A percentile compares a stretch with the other conserved stretches of the same genome.
These are phyloP conservation scores for Aramus guarauna DNA, from an alignment of 2,113 vertebrate genomes.

Conservation along the genomic window DNA sequence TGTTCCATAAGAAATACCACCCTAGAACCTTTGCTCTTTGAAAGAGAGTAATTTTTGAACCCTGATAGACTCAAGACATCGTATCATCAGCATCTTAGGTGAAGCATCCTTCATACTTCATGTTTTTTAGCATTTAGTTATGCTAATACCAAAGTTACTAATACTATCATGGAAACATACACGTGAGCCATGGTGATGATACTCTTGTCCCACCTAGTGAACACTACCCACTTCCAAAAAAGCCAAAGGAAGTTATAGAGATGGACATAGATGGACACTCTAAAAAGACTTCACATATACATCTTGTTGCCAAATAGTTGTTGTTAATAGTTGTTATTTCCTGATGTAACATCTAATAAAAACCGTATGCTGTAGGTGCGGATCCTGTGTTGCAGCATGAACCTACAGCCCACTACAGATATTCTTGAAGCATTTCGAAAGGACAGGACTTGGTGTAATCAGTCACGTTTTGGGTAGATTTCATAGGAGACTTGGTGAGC, in stretches of 20 bases:
- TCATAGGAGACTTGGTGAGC: not conserved
- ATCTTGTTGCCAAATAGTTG: not conserved
- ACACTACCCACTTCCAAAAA: not conserved
- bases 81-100: not conserved
- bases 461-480: not conserved
- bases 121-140: not conserved
- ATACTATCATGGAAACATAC: not conserved
- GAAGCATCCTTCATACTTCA: not conserved
- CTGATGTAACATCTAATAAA: not conserved
- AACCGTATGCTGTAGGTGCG: accelerated
- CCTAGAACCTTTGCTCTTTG: not conserved
- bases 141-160: not conserved
- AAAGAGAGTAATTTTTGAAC: not conserved
- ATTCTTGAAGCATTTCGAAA: not conserved
- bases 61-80: not conserved
- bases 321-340: not conserved
- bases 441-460: not conserved
- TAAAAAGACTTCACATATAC: not conserved
- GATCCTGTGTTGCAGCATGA: not conserved
- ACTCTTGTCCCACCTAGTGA: not conserved
- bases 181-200: not conserved
- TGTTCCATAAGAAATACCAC: not conserved
- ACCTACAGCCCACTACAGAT: not conserved
- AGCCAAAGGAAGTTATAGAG: not conserved
- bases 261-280: not conserved